phyloP scores from a whole-genome alignment of 2,888 invertebrate species.

The Mayetiola destructor region DNA sequence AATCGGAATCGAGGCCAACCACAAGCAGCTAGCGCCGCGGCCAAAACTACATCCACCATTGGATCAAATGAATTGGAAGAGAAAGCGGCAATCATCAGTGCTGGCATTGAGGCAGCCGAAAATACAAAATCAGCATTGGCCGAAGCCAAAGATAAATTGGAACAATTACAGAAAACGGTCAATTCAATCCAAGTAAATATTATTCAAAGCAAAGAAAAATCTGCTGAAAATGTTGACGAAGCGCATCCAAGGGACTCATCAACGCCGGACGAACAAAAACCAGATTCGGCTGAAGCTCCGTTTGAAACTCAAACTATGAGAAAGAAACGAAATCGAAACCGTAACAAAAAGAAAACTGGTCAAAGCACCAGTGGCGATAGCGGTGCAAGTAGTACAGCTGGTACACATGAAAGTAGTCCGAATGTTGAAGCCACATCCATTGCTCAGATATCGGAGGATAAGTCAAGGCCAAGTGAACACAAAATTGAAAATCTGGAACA shows the following conservation, averaged over 20 bases:
- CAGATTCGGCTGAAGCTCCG: not conserved
- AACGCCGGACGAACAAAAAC: not conserved
- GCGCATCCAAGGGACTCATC: not conserved
- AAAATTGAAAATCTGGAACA: no score
- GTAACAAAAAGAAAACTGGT: not conserved
- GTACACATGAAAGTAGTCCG: slow-evolving; percentile 6
- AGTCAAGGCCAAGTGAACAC: no score
- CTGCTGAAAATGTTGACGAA: not conserved
- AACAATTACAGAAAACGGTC: not conserved
- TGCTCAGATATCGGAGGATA: no score
- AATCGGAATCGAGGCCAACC: not conserved
- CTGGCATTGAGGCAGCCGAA: not conserved
- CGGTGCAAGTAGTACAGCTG: not conserved
- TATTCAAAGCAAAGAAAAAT: not conserved
- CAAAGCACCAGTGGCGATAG: not conserved
- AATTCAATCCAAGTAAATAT: slow-evolving; percentile 1
- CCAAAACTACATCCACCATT: not conserved
- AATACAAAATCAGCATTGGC: not conserved
- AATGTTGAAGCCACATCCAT: no score
- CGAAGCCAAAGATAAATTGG: slow-evolving; percentile 2
- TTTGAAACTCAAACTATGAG: not conserved
- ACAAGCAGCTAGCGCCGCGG: not conserved
- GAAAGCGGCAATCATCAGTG: not conserved
- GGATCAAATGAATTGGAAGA: not conserved
- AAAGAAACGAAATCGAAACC: slow-evolving; percentile 9